Evolutionary conservation across 2,888 invertebrate species (phyloP).

Genomic region (Protonemura montana): DNA sequence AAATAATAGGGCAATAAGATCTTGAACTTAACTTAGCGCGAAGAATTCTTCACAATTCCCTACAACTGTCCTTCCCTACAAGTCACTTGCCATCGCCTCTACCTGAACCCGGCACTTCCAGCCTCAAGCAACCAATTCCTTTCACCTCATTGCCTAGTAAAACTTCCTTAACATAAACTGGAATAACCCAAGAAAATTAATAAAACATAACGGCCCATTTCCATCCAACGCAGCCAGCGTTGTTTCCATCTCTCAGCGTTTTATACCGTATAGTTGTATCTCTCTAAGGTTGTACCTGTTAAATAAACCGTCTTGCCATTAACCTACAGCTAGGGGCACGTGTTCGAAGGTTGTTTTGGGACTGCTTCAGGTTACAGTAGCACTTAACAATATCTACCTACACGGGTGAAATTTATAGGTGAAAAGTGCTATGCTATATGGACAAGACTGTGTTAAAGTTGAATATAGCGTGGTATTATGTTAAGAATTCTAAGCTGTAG

Average conservation of each 20-base stretch:
- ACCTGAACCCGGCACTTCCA: background rate
- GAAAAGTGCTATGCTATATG: background rate
- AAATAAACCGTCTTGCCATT: background rate
- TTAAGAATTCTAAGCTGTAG: no score
- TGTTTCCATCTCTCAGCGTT: background rate
- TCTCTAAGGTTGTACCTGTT: background rate
- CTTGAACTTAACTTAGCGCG: no score
- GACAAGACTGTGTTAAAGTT: background rate
- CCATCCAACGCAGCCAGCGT: background rate
- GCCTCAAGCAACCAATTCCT: background rate
- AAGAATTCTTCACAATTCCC: no score
- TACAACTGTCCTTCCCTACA: no score
- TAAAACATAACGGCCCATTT: background rate
- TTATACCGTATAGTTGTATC: no score
- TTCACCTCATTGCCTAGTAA: background rate
- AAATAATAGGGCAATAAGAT: no score
- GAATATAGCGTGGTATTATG: no score
- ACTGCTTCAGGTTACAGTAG: background rate
- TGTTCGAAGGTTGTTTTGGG: background rate
- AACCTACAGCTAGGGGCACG: background rate
- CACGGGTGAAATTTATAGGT: background rate
- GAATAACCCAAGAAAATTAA: background rate
- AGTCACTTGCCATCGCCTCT: no score
- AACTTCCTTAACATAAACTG: background rate
- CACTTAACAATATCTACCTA: background rate